phyloP scores from a whole-genome alignment of 2,797 vertebrate species.

The Bradypodion ventrale region DNA sequence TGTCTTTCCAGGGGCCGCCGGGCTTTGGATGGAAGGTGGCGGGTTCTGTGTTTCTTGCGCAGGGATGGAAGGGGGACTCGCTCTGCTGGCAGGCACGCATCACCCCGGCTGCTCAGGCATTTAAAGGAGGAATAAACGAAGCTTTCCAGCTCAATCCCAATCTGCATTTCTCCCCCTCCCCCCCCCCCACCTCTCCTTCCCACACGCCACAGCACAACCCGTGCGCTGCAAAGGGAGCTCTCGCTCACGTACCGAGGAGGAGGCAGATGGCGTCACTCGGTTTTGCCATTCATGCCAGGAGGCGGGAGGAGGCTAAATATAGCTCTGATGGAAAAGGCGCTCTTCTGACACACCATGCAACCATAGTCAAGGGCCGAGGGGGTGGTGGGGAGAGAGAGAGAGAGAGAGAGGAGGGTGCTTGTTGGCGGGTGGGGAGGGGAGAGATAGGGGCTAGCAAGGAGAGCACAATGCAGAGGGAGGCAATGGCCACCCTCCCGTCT shows the following conservation, averaged over 20 bases:
- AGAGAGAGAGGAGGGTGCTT: neutral
- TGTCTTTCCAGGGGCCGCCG: too few species aligned
- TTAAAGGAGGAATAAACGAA: too few species aligned
- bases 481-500: too few species aligned
- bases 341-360: neutral
- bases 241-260: neutral
- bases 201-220: neutral
- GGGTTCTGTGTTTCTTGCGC: too few species aligned
- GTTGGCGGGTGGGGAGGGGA: neutral
- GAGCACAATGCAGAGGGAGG: neutral
- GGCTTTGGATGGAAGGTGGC: too few species aligned
- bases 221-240: neutral
- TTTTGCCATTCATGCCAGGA: slow-evolving; percentile 25
- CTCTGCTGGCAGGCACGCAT: too few species aligned
- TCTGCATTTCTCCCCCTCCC: too few species aligned
- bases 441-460: neutral
- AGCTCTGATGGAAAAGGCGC: slow-evolving; percentile 5
- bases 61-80: too few species aligned
- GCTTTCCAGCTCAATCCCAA: too few species aligned
- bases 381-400: neutral
- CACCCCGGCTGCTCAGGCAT: too few species aligned
- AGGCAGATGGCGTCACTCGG: slow-evolving; percentile 8
- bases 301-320: slow-evolving; percentile 33
- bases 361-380: too few species aligned
- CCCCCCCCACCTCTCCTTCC: too few species aligned